phyloP scores from a whole-genome alignment of 1,140 invertebrate species.

The Aphidius ervi region DNA sequence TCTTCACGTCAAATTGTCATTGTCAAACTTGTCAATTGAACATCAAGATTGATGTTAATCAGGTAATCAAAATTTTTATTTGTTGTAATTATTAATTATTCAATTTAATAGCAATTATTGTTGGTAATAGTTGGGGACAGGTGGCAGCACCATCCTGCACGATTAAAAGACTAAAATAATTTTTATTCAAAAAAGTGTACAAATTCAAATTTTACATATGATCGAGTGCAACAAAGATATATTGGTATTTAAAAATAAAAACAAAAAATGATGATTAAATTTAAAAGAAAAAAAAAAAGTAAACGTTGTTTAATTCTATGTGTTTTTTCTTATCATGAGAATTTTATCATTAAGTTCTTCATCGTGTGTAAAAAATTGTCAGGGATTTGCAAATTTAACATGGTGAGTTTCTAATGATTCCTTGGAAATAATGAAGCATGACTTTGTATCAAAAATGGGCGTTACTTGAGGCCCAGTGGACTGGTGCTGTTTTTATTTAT shows the following conservation, averaged over 20 bases:
- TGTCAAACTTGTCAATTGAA: no score
- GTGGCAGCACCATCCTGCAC: constrained; percentile 47
- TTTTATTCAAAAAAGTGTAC: constrained; percentile 19
- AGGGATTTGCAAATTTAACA: constrained; percentile 16
- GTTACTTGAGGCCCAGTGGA: constrained; percentile 4
- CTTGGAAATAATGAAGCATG: constrained; percentile 28
- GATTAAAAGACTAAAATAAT: constrained; percentile 29
- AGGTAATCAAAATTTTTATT: no score
- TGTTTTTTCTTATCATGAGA: constrained; percentile 3
- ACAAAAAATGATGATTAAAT: constrained; percentile 15
- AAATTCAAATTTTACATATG: constrained; percentile 19
- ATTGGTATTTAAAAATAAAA: constrained; percentile 1
- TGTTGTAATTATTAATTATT: no score
- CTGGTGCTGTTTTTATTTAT: constrained; percentile 12
- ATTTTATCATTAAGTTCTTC: no score
- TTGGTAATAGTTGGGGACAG: constrained; percentile 28
- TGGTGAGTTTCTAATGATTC: constrained; percentile 24
- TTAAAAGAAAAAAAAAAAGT: constrained; percentile 14
- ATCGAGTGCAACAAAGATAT: constrained; percentile 20
- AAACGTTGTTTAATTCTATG: constrained; percentile 6
- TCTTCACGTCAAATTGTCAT: no score
- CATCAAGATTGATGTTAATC: no score
- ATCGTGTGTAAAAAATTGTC: no score
- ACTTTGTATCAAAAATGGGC: constrained; percentile 25
- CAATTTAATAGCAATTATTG: no score